Evolutionary conservation across 2,113 vertebrate genomes (phyloP), one percentile per base, ranked within the genome.

Genomic region (Thoracochromis brauschi): DNA sequence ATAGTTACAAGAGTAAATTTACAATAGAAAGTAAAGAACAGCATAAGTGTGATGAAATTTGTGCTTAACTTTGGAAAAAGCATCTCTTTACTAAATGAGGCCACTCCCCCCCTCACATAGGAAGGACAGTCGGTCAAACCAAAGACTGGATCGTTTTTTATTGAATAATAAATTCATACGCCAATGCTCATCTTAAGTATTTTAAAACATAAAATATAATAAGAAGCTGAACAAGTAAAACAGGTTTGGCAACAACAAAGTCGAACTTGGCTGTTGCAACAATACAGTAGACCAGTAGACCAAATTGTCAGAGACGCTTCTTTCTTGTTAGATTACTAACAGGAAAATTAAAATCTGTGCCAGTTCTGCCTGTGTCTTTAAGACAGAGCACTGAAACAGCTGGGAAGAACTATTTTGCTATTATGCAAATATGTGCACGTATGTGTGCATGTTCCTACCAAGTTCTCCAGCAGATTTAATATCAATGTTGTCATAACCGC

Each of bases 401-500:
- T 78, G 45, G 26, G 73, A 31, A 33, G 7, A 1, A 75, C 21
- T 1, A 26, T 35, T 19, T 35, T 19, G 3, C 35, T 5, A 5
- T 31, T 8, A 13, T 12, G 2, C 26, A 51, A 2, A 31, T 51
- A 0, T n/a, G 17, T 16, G 49, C 17, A 45, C 4, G 5, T 58
- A 42, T 16, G n/a, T 0, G 24, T 63, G 42, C n/a, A 3, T 31
- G 31, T 83, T 83, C 95, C 94, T 97, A 99, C 99, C 99, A 93
- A 99, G 93, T 90, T 99, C 99, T 89, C 98, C 98, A 1, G 99
- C 98, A 24, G 99, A 99, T 95, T 99, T 99, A 94, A 99, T 98
- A 95, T 99, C 99, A 21, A 99, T 99, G 92, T 99, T 99, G 96
- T 99, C 99, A 29, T 98, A 99, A 54, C 99, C 99, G 8, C 99